Evolutionary conservation across 2,888 invertebrate genomes (phyloP), one percentile per base, ranked within the genome.

Genomic region (Epinotia ramella): DNA sequence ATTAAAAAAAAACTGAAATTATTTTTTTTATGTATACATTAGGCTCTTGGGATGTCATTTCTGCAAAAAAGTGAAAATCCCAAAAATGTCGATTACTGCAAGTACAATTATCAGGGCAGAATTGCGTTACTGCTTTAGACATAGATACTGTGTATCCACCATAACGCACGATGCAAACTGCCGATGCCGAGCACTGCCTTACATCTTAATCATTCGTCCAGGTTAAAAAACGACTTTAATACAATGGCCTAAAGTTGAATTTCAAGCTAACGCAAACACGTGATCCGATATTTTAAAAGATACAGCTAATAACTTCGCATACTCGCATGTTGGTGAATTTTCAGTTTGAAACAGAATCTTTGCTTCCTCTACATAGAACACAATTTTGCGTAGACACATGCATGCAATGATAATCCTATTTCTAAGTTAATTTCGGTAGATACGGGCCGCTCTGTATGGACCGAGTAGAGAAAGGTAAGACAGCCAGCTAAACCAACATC

Each of bases 391-490:
- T 7, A 62, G n/a, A 33, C 13, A 4, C 28, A 62, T 16, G 16
- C 0, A n/a, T n/a, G n/a, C 3, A 16, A 33, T 9, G 62, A 9
- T n/a, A 62, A 33, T 12, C 33, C n/a, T 4, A 16, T 6, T n/a
- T n/a, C 53, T n/a, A 28, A 33, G 62, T 62, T 28, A 62, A 13
- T 6, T 16, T 28, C 20, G 28, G 16, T 59, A 2, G 24, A 1
- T 2, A 59, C 44, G n/a, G 24, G n/a, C 20, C 59, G 44, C n/a
- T 13, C 16, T 49, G 46, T 46, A 20, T 60, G 60, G 16, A 44
- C 44, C 24, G 69, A 49, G 7, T 40, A 40, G 40, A 40, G 46
- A 69, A 60, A 69, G 60, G n/a, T 60, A n/a, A 20, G n/a, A 53
- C 28, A 44, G 49, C 53, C 49, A 13, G n/a, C 40, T 40, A 40